A percentile compares a stretch with the other conserved stretches of the same genome.
These are phyloP conservation scores for Malurus leucopterus DNA, from an alignment of 2,797 vertebrate species.

Conservation along the genomic window DNA sequence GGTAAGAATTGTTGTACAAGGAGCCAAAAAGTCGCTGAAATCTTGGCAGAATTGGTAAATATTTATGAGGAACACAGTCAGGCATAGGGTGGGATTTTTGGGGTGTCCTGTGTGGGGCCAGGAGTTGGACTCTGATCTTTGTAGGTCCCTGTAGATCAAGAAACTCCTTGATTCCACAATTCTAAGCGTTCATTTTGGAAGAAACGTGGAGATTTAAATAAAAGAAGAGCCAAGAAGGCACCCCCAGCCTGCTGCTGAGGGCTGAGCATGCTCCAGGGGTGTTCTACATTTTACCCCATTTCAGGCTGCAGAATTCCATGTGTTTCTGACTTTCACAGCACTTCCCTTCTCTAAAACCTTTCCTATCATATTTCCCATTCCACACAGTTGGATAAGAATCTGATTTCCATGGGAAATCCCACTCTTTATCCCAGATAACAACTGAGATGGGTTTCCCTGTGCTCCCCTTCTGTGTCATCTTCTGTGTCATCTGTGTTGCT, in stretches of 20 bases:
- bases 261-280: accelerated
- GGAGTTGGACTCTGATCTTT: background rate
- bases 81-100: background rate
- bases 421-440: background rate
- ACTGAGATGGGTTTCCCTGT: background rate
- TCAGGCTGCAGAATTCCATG: background rate
- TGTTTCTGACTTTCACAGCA: accelerated
- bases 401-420: background rate
- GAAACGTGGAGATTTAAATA: accelerated
- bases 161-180: accelerated
- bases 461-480: background rate
- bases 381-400: background rate
- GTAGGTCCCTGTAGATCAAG: background rate
- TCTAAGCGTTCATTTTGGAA: accelerated
- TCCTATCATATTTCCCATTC: background rate
- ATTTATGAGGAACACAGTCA: background rate
- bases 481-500: too few relatives aligned
- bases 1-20: background rate
- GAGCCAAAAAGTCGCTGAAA: background rate
- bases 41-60: background rate
- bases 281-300: background rate
- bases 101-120: background rate
- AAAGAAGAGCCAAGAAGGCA: accelerated
- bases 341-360: background rate
- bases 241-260: background rate